Conservation (phyloP, 2,797 vertebrate genomes). For the Echiichthys vipera region DNA sequence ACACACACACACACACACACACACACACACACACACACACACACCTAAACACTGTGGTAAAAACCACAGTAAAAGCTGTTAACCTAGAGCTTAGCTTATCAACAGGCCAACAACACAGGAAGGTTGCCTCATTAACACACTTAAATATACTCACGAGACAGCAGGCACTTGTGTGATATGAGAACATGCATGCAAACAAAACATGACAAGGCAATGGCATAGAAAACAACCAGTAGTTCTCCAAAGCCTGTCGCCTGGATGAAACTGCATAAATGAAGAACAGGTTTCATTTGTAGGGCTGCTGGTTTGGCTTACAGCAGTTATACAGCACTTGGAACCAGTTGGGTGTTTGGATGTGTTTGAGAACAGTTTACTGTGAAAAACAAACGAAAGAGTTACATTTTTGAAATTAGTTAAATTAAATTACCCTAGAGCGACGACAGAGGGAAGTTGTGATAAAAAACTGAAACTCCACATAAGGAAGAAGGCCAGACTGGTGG, state of each 20-base stretch:
- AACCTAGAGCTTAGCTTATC: constrained; percentile 66
- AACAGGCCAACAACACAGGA: constrained; percentile 63
- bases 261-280: constrained; percentile 35
- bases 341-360: not conserved
- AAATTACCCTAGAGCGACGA: too few species aligned
- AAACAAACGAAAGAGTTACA: not conserved
- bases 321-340: constrained; percentile 2
- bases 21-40: constrained; percentile 33
- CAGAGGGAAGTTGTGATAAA: too few species aligned
- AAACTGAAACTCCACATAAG: too few species aligned
- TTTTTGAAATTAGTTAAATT: too few species aligned
- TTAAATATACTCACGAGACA: constrained; percentile 42
- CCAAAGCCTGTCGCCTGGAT: not conserved
- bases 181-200: constrained; percentile 32
- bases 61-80: constrained; percentile 67
- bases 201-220: constrained; percentile 23
- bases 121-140: constrained; percentile 64
- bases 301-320: not conserved
- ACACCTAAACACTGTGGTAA: constrained; percentile 58
- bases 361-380: constrained; percentile 16
- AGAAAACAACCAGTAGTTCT: constrained; percentile 18
- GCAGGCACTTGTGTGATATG: constrained; percentile 44
- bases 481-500: too few species aligned
- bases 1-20: constrained; percentile 15
- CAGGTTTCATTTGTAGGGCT: constrained; percentile 8